These are phyloP conservation scores for Ganaspis sp. DNA, from an alignment of 1,140 invertebrate species.

Conservation along the genomic window DNA sequence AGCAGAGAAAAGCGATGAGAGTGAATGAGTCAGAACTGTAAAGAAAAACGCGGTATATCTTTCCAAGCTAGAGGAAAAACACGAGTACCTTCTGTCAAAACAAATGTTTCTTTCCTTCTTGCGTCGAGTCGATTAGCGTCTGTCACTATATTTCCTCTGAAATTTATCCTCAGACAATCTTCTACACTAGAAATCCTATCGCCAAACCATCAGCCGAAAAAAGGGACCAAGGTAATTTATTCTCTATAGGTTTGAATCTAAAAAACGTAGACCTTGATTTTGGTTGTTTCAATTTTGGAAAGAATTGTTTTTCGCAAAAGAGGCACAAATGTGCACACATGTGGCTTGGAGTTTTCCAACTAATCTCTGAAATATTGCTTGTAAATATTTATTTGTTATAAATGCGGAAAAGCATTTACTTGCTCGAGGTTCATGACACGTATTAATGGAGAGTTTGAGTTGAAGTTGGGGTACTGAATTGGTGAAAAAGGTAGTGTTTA, in stretches of 20 bases:
- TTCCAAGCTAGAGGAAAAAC: constrained; percentile 11
- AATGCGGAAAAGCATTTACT: not conserved
- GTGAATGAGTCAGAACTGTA: not conserved
- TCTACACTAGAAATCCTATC: too few species aligned
- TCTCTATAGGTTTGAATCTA: too few species aligned
- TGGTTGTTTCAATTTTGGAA: too few species aligned
- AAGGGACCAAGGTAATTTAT: not conserved
- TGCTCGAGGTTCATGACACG: not conserved
- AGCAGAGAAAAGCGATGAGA: constrained; percentile 11
- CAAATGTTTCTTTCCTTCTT: constrained; percentile 1
- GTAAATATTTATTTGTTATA: constrained; percentile 7
- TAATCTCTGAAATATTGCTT: not conserved
- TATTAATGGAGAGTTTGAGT: constrained; percentile 17
- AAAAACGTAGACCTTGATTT: too few species aligned
- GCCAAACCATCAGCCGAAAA: not conserved
- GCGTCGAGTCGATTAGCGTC: constrained; percentile 14
- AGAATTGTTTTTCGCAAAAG: too few species aligned
- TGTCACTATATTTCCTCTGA: constrained; percentile 4
- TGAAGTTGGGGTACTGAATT: not conserved
- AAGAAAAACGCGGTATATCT: constrained; percentile 13
- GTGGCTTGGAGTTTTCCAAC: too few species aligned
- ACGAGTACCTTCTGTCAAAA: constrained; percentile 26
- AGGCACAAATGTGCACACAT: too few species aligned
- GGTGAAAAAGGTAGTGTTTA: constrained; percentile 9
- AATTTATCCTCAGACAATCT: constrained; percentile 1